A percentile compares a stretch with the other conserved stretches of the same genome.
These are phyloP conservation scores for Coreoperca whiteheadi DNA, from an alignment of 2,113 vertebrate species.

Conservation along the genomic window DNA sequence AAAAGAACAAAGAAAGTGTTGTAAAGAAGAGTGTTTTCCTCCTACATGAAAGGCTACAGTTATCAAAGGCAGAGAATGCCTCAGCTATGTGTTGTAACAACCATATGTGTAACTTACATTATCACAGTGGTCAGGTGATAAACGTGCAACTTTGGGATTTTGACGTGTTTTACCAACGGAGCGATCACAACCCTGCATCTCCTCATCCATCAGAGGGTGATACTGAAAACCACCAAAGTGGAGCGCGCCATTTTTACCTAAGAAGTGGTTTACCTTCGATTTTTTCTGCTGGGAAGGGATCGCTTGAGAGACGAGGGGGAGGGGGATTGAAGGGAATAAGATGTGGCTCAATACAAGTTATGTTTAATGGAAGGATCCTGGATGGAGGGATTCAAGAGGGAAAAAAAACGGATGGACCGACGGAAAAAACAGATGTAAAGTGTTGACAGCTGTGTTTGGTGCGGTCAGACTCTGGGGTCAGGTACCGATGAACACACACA, in stretches of 20 bases:
- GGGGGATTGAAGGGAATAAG: conserved; percentile 62
- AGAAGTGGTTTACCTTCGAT: conserved; percentile 77
- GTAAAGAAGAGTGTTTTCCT: conserved; percentile 14
- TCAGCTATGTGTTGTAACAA: conserved; percentile 3
- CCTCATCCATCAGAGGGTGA: conserved; percentile 13
- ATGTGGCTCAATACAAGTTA: conserved; percentile 78
- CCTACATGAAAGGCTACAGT: conserved; percentile 25
- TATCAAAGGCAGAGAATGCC: conserved; percentile 44
- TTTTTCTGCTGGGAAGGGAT: conserved; percentile 76
- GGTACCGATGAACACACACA: conserved; percentile 56
- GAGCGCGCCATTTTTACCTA: conserved; percentile 55
- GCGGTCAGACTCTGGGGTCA: conserved; percentile 76
- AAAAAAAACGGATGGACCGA: background rate
- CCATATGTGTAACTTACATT: background rate
- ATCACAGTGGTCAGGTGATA: conserved; percentile 33
- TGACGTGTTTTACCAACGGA: conserved; percentile 17
- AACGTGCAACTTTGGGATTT: conserved; percentile 19
- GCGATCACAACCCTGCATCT: background rate
- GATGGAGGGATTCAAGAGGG: conserved; percentile 41
- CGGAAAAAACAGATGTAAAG: conserved; percentile 44
- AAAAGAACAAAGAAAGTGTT: conserved; percentile 46
- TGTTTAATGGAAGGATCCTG: conserved; percentile 72
- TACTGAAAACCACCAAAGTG: conserved; percentile 58
- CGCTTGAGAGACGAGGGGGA: conserved; percentile 61
- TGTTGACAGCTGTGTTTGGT: conserved; percentile 75